phyloP scores from a whole-genome alignment of 2,888 invertebrate species.

The Cheilosia vernalis region DNA sequence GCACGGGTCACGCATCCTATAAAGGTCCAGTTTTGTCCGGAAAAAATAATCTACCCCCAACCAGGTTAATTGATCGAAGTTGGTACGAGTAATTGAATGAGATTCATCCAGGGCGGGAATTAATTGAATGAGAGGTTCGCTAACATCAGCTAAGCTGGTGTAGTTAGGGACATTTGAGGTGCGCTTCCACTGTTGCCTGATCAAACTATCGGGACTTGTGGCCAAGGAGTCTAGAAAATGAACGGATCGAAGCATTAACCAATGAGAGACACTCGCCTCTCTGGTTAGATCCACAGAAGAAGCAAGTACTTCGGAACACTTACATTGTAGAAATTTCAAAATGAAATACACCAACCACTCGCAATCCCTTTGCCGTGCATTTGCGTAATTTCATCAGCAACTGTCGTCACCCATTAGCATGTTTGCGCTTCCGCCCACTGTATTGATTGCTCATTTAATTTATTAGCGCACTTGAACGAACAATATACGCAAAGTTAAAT shows the following conservation, averaged over 20 bases:
- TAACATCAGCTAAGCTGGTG: not conserved
- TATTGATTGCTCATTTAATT: not conserved
- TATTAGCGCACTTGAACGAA: not conserved
- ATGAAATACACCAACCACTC: no score
- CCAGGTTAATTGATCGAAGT: constrained; percentile 31
- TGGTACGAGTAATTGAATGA: constrained; percentile 23
- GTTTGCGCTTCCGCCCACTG: not conserved
- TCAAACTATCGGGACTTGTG: no score
- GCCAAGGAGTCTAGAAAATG: no score
- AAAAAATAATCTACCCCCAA: constrained; percentile 9
- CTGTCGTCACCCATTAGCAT: not conserved
- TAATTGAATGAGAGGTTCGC: constrained; percentile 22
- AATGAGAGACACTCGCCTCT: no score
- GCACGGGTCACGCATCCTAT: constrained; percentile 54
- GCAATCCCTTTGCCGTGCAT: no score
- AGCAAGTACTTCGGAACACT: no score
- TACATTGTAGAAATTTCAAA: no score
- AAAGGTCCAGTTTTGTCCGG: constrained; percentile 9
- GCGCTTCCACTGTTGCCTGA: not conserved
- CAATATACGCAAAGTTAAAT: not conserved
- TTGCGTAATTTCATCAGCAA: not conserved
- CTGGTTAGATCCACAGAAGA: no score
- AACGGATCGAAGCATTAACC: no score
- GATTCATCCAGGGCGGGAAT: constrained; percentile 43
- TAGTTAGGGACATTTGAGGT: not conserved